Evolutionary conservation across 2,113 vertebrate species (phyloP).

Genomic region (Herpailurus yagouaroundi): DNA sequence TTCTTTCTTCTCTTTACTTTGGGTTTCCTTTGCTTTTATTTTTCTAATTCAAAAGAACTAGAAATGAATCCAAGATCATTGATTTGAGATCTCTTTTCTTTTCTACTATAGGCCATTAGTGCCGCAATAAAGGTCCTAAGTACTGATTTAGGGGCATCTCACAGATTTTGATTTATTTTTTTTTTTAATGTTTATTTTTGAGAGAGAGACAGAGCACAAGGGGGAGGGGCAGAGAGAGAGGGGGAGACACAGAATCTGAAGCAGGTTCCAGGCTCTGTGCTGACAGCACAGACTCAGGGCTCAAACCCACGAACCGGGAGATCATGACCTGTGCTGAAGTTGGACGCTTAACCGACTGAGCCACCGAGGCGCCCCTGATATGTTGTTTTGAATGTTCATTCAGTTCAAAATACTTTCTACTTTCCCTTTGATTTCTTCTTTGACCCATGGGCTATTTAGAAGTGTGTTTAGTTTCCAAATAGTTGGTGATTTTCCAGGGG

Average conservation of each 20-base stretch:
- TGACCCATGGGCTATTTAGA: constrained; percentile 1
- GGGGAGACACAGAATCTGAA: too few relatives aligned
- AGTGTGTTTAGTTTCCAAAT: constrained; percentile 24
- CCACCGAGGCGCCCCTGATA: not conserved
- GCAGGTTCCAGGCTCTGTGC: too few relatives aligned
- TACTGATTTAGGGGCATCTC: not conserved
- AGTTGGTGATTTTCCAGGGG: not conserved
- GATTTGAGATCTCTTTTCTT: not conserved
- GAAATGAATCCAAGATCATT: not conserved
- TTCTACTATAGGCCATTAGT: not conserved
- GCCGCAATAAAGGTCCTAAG: not conserved
- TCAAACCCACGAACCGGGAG: too few relatives aligned
- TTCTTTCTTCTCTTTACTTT: constrained; percentile 22
- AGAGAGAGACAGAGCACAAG: too few relatives aligned
- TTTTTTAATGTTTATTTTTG: not conserved
- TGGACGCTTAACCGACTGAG: too few relatives aligned
- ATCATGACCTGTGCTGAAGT: too few relatives aligned
- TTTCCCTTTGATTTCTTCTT: constrained; percentile 24
- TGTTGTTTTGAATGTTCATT: not conserved
- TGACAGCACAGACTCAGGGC: too few relatives aligned
- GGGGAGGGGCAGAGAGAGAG: too few relatives aligned
- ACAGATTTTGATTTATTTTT: not conserved
- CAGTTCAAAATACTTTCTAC: not conserved
- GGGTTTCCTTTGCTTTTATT: constrained; percentile 34
- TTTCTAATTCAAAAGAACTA: not conserved